Percentiles rank a stretch among this genome's conserved stretches.
phyloP scores from a whole-genome alignment of 2,888 invertebrate species.

The Cyaniris semiargus region DNA sequence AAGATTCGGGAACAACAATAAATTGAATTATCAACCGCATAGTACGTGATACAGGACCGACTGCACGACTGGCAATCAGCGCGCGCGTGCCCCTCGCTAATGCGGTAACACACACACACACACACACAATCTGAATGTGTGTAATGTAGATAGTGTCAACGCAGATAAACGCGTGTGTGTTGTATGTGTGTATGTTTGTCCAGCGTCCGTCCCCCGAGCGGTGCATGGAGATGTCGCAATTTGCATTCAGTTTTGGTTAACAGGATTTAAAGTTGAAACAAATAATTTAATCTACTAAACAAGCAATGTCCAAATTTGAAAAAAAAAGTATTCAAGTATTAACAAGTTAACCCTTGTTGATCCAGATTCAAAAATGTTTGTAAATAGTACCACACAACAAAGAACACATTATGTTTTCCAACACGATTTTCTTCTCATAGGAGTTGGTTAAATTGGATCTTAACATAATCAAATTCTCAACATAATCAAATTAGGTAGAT shows the following conservation, averaged over 20 bases:
- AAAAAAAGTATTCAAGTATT: no score
- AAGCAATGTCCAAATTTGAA: no score
- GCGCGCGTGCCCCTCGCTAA: slow-evolving; percentile 61
- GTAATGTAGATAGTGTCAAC: not conserved
- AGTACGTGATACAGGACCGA: not conserved
- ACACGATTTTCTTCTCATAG: no score
- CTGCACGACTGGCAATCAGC: slow-evolving; percentile 51
- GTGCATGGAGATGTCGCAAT: slow-evolving; percentile 35
- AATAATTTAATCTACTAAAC: not conserved
- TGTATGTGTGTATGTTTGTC: slow-evolving; percentile 48
- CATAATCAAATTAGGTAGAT: no score
- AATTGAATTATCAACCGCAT: slow-evolving; percentile 22
- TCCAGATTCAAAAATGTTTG: no score
- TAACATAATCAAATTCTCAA: no score
- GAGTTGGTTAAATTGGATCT: no score
- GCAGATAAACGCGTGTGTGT: slow-evolving; percentile 46
- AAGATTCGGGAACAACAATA: not conserved
- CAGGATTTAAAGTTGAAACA: not conserved
- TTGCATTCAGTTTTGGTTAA: not conserved
- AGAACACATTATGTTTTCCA: no score
- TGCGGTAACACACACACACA: slow-evolving; percentile 52
- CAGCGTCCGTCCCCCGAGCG: slow-evolving; percentile 37
- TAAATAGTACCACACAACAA: no score
- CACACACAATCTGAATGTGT: not conserved
- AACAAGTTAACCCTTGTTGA: no score